Percentiles rank a stretch among this genome's conserved stretches.
Evolutionary conservation across 2,888 invertebrate genomes (phyloP).

Genomic region (Tenthredo mesomela): DNA sequence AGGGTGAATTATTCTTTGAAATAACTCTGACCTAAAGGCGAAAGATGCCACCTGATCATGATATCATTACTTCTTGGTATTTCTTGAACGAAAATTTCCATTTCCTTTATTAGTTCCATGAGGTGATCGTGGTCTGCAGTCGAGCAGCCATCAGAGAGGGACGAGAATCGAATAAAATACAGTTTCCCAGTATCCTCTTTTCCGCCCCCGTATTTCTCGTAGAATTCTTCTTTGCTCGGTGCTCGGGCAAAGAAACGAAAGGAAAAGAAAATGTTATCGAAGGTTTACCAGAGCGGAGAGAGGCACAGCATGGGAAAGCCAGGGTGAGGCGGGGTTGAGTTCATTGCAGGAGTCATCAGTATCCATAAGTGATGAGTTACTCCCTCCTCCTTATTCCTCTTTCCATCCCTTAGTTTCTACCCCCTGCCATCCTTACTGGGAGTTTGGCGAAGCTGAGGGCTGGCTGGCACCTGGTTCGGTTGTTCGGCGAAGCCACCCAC

Average conservation of each 20-base stretch:
- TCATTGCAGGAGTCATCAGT: constrained; percentile 88
- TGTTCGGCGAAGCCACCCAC: constrained; percentile 65
- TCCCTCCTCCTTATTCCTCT: constrained; percentile 60
- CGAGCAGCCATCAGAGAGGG: constrained; percentile 31
- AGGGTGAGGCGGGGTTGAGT: constrained; percentile 70
- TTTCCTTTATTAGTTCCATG: constrained; percentile 48
- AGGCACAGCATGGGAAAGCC: constrained; percentile 65
- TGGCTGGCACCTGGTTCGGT: constrained; percentile 74
- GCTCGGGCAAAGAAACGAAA: constrained; percentile 9
- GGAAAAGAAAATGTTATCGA: constrained; percentile 73
- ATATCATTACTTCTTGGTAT: neutral
- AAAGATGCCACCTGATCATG: neutral
- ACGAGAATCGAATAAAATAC: constrained; percentile 51
- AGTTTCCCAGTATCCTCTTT: constrained; percentile 48
- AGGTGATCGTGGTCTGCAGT: constrained; percentile 37
- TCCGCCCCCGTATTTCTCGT: constrained; percentile 24
- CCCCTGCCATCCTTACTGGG: constrained; percentile 8
- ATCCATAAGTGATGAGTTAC: constrained; percentile 87
- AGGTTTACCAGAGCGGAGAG: constrained; percentile 62
- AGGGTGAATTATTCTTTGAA: neutral
- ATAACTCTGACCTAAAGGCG: neutral
- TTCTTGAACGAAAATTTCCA: constrained; percentile 37
- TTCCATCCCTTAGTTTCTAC: constrained; percentile 48
- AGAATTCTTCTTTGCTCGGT: constrained; percentile 24
- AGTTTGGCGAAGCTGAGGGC: constrained; percentile 59